phyloP scores from a whole-genome alignment of 2,888 invertebrate genomes.

The Branchellion lobata region DNA sequence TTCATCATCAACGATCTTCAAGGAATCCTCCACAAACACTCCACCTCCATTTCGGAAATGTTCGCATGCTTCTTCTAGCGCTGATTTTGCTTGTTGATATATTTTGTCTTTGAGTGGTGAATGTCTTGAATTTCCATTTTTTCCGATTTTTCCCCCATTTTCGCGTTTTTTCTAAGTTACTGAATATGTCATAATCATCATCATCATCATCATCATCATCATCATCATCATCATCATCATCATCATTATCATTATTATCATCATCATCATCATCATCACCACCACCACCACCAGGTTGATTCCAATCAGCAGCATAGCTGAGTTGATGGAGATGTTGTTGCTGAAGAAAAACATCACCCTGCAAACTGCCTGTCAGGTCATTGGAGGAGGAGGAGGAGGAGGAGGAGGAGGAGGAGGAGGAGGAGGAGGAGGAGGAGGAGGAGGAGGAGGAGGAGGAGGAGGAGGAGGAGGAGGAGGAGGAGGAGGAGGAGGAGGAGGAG shows the following conservation, averaged over 20 bases:
- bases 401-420: background rate
- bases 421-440: background rate
- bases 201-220: background rate
- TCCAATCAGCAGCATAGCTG: constrained; percentile 87
- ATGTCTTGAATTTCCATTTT: too few relatives aligned
- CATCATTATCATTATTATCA: constrained; percentile 70
- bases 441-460: background rate
- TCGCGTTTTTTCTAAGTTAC: too few relatives aligned
- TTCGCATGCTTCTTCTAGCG: too few relatives aligned
- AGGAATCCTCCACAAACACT: too few relatives aligned
- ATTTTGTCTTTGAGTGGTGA: too few relatives aligned
- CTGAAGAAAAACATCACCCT: constrained; percentile 71
- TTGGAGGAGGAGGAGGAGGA: background rate
- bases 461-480: background rate
- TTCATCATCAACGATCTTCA: too few relatives aligned
- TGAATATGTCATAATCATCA: too few relatives aligned
- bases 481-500: constrained; percentile 52
- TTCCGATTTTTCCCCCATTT: too few relatives aligned
- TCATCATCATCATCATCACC: constrained; percentile 67
- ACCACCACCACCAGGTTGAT: constrained; percentile 58
- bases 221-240: constrained; percentile 13
- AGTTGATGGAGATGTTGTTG: constrained; percentile 91
- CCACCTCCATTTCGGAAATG: too few relatives aligned
- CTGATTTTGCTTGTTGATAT: too few relatives aligned
- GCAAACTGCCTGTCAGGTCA: background rate